These are phyloP conservation scores for Pheucticus melanocephalus DNA, from an alignment of 2,113 vertebrate genomes.

Conservation along the genomic window DNA sequence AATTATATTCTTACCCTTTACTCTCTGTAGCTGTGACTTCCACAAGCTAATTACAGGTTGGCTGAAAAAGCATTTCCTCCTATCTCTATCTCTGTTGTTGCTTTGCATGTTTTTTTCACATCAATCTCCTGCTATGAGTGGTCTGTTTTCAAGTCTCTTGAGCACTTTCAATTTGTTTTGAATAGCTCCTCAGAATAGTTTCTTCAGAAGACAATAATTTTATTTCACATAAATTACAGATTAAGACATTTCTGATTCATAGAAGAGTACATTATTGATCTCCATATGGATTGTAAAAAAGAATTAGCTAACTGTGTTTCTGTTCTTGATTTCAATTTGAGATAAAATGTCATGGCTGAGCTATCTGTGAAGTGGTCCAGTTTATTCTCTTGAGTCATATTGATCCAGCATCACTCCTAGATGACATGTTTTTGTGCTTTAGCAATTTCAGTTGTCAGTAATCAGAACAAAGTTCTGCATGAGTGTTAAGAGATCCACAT, in stretches of 20 bases:
- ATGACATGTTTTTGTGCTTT: not conserved
- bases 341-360: not conserved
- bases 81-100: not conserved
- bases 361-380: not conserved
- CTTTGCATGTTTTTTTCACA: not conserved
- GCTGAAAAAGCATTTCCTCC: constrained; percentile 5
- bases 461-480: not conserved
- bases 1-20: constrained; percentile 43
- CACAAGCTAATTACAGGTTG: constrained; percentile 33
- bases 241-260: not conserved
- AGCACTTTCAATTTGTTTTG: not conserved
- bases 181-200: not conserved
- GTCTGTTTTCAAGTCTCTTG: not conserved
- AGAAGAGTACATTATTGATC: not conserved
- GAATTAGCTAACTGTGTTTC: not conserved
- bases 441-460: not conserved
- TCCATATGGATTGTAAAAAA: not conserved
- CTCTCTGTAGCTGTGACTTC: constrained; percentile 4
- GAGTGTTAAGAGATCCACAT: not conserved
- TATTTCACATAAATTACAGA: not conserved
- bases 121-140: not conserved
- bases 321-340: constrained; percentile 15
- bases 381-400: not conserved
- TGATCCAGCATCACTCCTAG: not conserved
- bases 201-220: not conserved